A percentile compares a stretch with the other conserved stretches of the same genome.
Evolutionary conservation across 2,888 invertebrate genomes (phyloP).

Genomic region (Meteorus colon): DNA sequence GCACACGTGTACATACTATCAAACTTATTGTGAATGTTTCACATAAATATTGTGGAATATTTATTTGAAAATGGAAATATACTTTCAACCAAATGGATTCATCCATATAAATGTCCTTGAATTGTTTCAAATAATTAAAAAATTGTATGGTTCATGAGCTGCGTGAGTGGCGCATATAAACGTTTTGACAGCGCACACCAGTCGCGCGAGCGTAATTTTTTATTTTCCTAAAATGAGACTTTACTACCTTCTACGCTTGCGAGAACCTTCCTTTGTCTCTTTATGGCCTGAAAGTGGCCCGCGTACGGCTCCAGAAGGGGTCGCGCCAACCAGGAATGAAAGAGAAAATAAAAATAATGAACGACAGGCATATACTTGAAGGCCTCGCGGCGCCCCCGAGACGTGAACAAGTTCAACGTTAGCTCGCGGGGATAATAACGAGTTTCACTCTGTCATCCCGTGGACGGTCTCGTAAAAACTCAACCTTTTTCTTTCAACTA

Average conservation of each 20-base stretch:
- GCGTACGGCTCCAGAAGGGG: slow-evolving; percentile 44
- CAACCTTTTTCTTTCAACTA: slow-evolving; percentile 33
- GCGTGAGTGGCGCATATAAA: slow-evolving; percentile 32
- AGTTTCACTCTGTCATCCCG: slow-evolving; percentile 68
- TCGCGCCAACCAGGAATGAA: slow-evolving; percentile 21
- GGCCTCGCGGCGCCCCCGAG: slow-evolving; percentile 44
- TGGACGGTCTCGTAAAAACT: slow-evolving; percentile 65
- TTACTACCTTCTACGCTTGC: slow-evolving; percentile 65
- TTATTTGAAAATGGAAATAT: slow-evolving; percentile 1
- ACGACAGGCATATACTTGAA: slow-evolving; percentile 20
- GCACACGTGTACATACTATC: not conserved
- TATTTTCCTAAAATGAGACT: slow-evolving; percentile 69
- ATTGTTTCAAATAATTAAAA: slow-evolving; percentile 24
- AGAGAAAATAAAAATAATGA: slow-evolving; percentile 30
- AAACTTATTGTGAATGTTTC: not conserved
- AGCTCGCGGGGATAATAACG: slow-evolving; percentile 70
- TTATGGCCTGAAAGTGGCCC: slow-evolving; percentile 72
- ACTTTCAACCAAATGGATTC: not conserved
- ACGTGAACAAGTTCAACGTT: slow-evolving; percentile 63
- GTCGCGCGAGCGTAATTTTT: slow-evolving; percentile 54
- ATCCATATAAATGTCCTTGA: slow-evolving; percentile 19
- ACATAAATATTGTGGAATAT: not conserved
- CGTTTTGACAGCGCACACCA: slow-evolving; percentile 37
- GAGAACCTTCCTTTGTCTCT: slow-evolving; percentile 71
- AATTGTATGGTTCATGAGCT: slow-evolving; percentile 21